Conservation (phyloP, 2,888 invertebrate species). For the Amblyjoppa proteus region DNA sequence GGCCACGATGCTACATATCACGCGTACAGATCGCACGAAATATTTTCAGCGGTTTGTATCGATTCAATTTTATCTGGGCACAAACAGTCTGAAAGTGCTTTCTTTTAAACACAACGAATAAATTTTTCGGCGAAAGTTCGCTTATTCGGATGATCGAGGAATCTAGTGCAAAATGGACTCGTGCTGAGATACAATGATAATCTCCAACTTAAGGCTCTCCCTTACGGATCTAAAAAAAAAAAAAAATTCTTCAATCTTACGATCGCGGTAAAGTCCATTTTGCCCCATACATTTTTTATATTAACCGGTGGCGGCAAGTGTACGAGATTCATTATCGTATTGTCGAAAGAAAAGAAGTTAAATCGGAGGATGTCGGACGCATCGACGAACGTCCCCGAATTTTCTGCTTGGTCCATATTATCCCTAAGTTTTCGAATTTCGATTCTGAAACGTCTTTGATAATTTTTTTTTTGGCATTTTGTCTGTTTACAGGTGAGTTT, state of each 20-base stretch:
- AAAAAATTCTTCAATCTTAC: neutral
- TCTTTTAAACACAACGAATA: neutral
- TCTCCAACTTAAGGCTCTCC: too few relatives aligned
- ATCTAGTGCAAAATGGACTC: too few relatives aligned
- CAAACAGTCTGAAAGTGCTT: neutral
- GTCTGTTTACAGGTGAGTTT: conserved; percentile 57
- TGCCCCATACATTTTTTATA: too few relatives aligned
- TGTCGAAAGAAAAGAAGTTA: neutral
- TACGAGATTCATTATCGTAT: too few relatives aligned
- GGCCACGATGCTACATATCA: neutral
- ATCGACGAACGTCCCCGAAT: neutral
- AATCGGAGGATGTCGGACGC: neutral
- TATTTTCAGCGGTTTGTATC: neutral
- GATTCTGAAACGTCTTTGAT: neutral
- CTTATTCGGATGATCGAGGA: too few relatives aligned
- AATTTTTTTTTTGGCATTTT: conserved; percentile 23
- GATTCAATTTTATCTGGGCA: neutral
- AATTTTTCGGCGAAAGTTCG: neutral
- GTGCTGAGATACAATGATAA: too few relatives aligned
- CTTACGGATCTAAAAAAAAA: neutral
- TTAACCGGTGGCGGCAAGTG: too few relatives aligned
- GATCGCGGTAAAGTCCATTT: neutral
- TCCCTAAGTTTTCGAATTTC: neutral
- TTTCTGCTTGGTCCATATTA: neutral
- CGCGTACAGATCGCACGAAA: neutral